Conservation (phyloP, 2,888 invertebrate species). For the Chaetogeoica ovagalla region DNA sequence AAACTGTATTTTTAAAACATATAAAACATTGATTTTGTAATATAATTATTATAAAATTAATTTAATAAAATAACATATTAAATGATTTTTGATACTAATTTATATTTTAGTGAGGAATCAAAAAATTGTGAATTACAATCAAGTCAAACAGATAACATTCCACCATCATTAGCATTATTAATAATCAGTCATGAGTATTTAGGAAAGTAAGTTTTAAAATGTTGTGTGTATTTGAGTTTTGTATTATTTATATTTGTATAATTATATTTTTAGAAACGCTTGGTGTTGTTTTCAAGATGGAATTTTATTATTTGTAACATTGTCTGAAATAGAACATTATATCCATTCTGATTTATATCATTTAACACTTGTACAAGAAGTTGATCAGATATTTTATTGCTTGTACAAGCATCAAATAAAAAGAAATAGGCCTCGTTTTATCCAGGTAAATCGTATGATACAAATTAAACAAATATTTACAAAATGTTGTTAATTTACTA, state of each 20-base stretch:
- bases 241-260: not conserved
- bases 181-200: slow-evolving; percentile 84
- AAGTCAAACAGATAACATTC: slow-evolving; percentile 60
- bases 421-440: slow-evolving; percentile 65
- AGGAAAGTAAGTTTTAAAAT: slow-evolving; percentile 61
- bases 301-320: slow-evolving; percentile 75
- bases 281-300: slow-evolving; percentile 82
- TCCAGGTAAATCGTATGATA: slow-evolving; percentile 56
- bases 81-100: not conserved
- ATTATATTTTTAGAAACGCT: slow-evolving; percentile 63
- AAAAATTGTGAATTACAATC: slow-evolving; percentile 4
- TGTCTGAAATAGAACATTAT: slow-evolving; percentile 75
- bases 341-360: slow-evolving; percentile 54
- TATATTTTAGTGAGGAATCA: slow-evolving; percentile 31
- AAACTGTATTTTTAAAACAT: no score
- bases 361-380: slow-evolving; percentile 67
- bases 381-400: slow-evolving; percentile 86
- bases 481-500: not conserved
- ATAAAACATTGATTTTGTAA: no score
- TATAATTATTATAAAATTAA: no score
- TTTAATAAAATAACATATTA: no score
- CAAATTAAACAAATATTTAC: not conserved
- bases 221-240: not conserved
- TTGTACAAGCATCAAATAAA: slow-evolving; percentile 80
- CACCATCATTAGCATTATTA: slow-evolving; percentile 74